A percentile compares a stretch with the other conserved stretches of the same genome.
phyloP scores from a whole-genome alignment of 2,888 invertebrate genomes.

The Nematopogon swammerdamellus region DNA sequence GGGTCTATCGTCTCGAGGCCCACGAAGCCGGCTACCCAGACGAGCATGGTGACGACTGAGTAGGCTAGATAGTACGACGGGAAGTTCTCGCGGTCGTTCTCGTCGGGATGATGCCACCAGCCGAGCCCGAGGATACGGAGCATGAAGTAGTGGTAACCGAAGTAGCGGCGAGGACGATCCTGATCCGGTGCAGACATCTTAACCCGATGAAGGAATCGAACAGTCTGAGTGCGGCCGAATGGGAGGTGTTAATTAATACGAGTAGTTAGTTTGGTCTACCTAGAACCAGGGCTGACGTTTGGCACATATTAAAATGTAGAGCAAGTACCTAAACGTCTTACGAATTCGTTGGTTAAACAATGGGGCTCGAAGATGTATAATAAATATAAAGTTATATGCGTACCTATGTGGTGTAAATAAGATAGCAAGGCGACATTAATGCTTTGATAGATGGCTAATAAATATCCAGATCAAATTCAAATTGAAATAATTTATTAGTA shows the following conservation, averaged over 20 bases:
- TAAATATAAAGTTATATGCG: too few relatives aligned
- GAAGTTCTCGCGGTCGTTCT: constrained; percentile 32
- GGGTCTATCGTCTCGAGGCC: constrained; percentile 47
- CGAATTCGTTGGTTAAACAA: too few relatives aligned
- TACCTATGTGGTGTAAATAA: too few relatives aligned
- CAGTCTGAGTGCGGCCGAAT: background rate
- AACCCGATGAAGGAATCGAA: background rate
- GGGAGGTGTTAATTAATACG: background rate
- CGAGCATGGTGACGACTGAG: constrained; percentile 31
- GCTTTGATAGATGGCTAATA: too few relatives aligned
- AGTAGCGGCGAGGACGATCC: constrained; percentile 29
- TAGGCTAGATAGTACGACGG: constrained; percentile 38
- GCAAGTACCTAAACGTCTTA: too few relatives aligned
- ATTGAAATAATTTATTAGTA: too few relatives aligned
- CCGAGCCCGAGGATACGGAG: constrained; percentile 38
- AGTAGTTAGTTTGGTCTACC: too few relatives aligned
- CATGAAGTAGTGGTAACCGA: constrained; percentile 31
- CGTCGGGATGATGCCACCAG: constrained; percentile 49
- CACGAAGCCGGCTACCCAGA: constrained; percentile 44
- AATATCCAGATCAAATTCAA: too few relatives aligned
- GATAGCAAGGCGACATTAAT: too few relatives aligned
- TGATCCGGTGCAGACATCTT: background rate
- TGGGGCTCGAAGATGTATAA: too few relatives aligned
- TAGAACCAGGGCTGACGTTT: too few relatives aligned
- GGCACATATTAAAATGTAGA: too few relatives aligned